Evolutionary conservation across 2,113 vertebrate genomes (phyloP), one percentile per base, ranked within the genome.

Genomic region (Fregetta grallaria): DNA sequence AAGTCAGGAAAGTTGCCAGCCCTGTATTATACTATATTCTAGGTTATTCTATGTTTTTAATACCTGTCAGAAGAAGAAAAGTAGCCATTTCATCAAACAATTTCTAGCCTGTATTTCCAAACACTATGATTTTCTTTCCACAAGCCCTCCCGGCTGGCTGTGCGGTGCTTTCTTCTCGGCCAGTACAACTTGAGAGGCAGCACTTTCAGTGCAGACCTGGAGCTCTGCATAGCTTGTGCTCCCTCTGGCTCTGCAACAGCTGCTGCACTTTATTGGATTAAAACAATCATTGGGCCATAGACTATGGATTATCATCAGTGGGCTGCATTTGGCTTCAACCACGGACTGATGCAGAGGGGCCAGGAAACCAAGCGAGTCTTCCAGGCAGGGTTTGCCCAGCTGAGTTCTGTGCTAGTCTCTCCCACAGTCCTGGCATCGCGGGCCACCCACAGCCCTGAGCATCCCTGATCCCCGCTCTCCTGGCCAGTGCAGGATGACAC

Each of bases 361-460:
- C 42, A 71, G 68, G 42, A 77, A 80, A 74, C 13, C 27, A 70
- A 53, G 50, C 71, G 63, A 66, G 19, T 27, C 42, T 71, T 84
- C 58, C 40, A 72, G 78, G 61, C 65, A 68, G 38, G 18, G 13
- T 75, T 70, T 86, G 53, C 55, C 53, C 47, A 76, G 50, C 21
- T 18, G 36, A 55, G 22, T 40, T 65, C 68, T 40, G 19, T 22
- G 27, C 21, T n/a, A 3, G 29, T 47, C 40, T 71, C 76, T 79
- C 45, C 65, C 49, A 40, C 0, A 2, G 22, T 16, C 20, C 66
- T 47, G 53, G 53, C 16, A 36, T 6, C 9, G 1, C 0, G 3
- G 32, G 9, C 20, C 0, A 15, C 36, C 22, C 11, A 3, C 8
- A 63, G 56, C 25, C 65, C 56, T 27, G 38, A 82, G 74, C 23